Percentiles rank a stretch among this genome's conserved stretches.
Evolutionary conservation across 2,113 vertebrate species (phyloP).

Genomic region (Vanacampus margaritifer): DNA sequence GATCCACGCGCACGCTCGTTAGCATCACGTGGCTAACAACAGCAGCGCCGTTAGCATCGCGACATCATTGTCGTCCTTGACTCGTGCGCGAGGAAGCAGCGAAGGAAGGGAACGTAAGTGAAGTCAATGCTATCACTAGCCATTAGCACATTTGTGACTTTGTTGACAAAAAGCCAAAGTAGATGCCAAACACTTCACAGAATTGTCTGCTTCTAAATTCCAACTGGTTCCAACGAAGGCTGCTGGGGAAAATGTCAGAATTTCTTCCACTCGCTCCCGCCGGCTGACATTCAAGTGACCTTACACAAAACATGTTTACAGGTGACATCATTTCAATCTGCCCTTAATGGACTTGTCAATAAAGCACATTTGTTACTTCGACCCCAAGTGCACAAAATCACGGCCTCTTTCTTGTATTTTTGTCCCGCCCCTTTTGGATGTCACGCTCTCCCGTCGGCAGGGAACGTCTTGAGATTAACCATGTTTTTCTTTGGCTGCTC

Average conservation of each 20-base stretch:
- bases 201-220: too few species aligned
- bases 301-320: constrained; percentile 52
- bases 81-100: neutral
- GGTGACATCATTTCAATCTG: constrained; percentile 36
- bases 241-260: constrained; percentile 43
- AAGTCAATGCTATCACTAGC: too few species aligned
- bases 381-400: neutral
- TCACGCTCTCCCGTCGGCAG: neutral
- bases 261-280: constrained; percentile 21
- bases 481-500: neutral
- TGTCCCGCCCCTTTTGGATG: neutral
- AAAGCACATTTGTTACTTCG: constrained; percentile 44
- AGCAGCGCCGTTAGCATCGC: constrained; percentile 19
- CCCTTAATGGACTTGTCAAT: constrained; percentile 39
- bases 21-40: constrained; percentile 37
- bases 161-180: neutral
- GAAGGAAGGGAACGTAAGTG: too few species aligned
- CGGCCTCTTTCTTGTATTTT: neutral
- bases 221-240: constrained; percentile 15
- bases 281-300: constrained; percentile 54
- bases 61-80: neutral
- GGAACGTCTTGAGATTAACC: neutral
- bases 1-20: constrained; percentile 29
- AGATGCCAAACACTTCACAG: neutral
- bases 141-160: too few species aligned